Conservation (phyloP, 2,888 invertebrate genomes). For the Thyatira batis region DNA sequence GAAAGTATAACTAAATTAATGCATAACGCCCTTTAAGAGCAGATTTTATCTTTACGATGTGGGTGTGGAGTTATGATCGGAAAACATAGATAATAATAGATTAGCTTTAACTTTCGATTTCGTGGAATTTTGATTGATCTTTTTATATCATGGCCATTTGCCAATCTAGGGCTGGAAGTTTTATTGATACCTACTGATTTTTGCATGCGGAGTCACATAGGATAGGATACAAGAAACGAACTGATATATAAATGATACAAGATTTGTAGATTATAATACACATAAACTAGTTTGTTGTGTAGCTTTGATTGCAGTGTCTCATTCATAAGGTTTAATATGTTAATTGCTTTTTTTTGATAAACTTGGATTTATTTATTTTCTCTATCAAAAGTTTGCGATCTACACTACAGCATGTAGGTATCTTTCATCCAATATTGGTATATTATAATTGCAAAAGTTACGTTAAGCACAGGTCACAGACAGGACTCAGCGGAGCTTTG, state of each 20-base stretch:
- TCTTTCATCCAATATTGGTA: not conserved
- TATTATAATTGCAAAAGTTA: constrained; percentile 21
- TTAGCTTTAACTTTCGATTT: not conserved
- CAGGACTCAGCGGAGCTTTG: constrained; percentile 30
- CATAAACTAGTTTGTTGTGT: too few relatives aligned
- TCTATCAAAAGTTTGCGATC: too few relatives aligned
- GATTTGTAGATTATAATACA: too few relatives aligned
- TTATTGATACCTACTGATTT: too few relatives aligned
- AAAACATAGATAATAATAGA: not conserved
- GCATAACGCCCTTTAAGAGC: constrained; percentile 3
- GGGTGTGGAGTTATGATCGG: constrained; percentile 3
- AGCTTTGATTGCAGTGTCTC: too few relatives aligned
- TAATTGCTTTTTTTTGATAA: too few relatives aligned
- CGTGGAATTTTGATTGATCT: not conserved
- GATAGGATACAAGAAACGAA: too few relatives aligned
- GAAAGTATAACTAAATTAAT: constrained; percentile 46
- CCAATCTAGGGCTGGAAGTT: not conserved
- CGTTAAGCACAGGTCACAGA: constrained; percentile 15
- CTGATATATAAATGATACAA: too few relatives aligned
- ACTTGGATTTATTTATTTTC: not conserved
- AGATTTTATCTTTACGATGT: constrained; percentile 7
- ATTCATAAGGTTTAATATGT: too few relatives aligned
- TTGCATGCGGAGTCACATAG: too few relatives aligned
- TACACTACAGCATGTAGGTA: too few relatives aligned
- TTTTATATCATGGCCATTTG: not conserved